Base-by-base conservation (phyloP, 2,888 invertebrate species). In the Pseudeuparius sepicola region DNA sequence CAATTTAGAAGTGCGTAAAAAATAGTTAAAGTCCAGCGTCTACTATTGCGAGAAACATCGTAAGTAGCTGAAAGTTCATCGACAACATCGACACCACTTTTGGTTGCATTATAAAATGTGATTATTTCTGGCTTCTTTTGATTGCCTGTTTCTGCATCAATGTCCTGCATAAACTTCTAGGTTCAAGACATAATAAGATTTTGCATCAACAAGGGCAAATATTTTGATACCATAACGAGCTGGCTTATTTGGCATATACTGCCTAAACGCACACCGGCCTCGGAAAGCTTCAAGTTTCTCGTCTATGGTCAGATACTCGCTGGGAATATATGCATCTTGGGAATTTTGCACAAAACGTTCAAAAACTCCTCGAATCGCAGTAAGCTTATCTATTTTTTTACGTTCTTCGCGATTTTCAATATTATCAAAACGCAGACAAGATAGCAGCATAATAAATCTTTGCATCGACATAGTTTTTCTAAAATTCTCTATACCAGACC, bases 51-150 rank as follows among this genome's bases (percentile, higher is more conserved):
- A 15, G 36, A 40, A 9, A 39, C 36, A 38, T 20, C 20, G 24
- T 39, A 39, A 6, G 4, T 32, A 10, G 20, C 24, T 3, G 28
- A 38, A 29, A 42, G 24, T 26, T 44, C 29, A 24, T 45, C 47
- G n/a, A 45, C 40, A 10, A 41, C 42, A 37, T 50, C 48, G 1
- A 50, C 46, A 17, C 46, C 47, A n/a, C 29, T 39, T 47, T 54
- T 54, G 13, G n/a, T n/a, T n/a, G n/a, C n/a, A n/a, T n/a, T n/a
- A n/a, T n/a, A n/a, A n/a, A n/a, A n/a, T n/a, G n/a, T n/a, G n/a
- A n/a, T n/a, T n/a, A n/a, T n/a, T n/a, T n/a, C n/a, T n/a, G n/a
- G n/a, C n/a, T n/a, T n/a, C n/a, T n/a, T n/a, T n/a, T n/a, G n/a
- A n/a, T n/a, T n/a, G n/a, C n/a, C n/a, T n/a, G n/a, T n/a, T n/a